Base-by-base conservation (phyloP, 2,888 invertebrate genomes). In the Crioceris asparagi region DNA sequence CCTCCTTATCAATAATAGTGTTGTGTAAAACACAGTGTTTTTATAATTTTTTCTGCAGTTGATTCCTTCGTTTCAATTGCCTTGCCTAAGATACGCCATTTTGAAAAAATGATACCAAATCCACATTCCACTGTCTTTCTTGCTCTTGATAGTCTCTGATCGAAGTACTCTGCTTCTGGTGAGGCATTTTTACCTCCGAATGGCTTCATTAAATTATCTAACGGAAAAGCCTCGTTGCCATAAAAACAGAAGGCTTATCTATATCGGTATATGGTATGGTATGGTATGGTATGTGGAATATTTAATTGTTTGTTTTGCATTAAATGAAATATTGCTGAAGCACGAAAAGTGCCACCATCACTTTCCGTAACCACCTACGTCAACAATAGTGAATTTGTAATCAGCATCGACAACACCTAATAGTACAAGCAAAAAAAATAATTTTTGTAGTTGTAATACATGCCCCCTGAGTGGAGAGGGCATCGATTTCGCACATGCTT, bases 301-400 rank as follows among this genome's bases (percentile, higher is more conserved):
- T 23, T 23, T n/a, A 23, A n/a, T 7, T 23, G 23, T 7, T n/a
- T n/a, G n/a, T 23, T n/a, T 7, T n/a, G n/a, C n/a, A n/a, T n/a
- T n/a, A n/a, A n/a, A n/a, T n/a, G n/a, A n/a, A n/a, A n/a, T n/a
- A n/a, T n/a, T n/a, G n/a, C n/a, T n/a, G n/a, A 23, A 23, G 23
- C 23, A 7, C 29, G 6, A 29, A 29, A 29, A 8, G 29, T 29
- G 6, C 29, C 29, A 8, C 29, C 29, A 29, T 29, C 29, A 11
- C 29, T 29, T 29, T 29, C 29, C 29, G 11, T 29, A 29, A 29
- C 29, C 29, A 29, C 21, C 21, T 7, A 21, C 21, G 10, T 29
- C 6, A 29, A 29, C 14, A n/a, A n/a, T n/a, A n/a, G n/a, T n/a
- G n/a, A n/a, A n/a, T n/a, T 11, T 29, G 11, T 29, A 29, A 29